Percentiles rank a stretch among this genome's conserved stretches.
Conservation (phyloP, 2,797 vertebrate genomes). For the Takifugu ocellatus region DNA sequence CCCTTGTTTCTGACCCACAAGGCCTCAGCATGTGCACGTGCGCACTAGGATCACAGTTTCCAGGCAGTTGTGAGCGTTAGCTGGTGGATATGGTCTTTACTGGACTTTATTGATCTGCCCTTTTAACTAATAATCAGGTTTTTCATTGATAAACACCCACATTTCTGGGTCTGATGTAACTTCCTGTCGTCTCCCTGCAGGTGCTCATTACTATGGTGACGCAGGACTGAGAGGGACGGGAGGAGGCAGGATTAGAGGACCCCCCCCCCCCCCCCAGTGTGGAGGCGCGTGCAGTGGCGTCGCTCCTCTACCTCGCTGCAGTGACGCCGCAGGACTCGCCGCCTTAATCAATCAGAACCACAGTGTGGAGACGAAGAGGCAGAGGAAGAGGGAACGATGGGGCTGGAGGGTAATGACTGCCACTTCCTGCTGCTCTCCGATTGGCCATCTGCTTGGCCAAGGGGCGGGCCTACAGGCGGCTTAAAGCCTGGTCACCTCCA, state of each 20-base stretch:
- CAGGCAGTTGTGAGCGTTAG: no score
- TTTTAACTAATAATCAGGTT: no score
- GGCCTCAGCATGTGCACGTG: neutral
- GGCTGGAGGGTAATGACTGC: slow-evolving; percentile 68
- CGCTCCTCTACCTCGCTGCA: slow-evolving; percentile 56
- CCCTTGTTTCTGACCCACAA: neutral
- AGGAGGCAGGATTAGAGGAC: slow-evolving; percentile 52
- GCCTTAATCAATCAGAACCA: slow-evolving; percentile 73
- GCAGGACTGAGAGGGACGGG: slow-evolving; percentile 46
- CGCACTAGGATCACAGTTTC: no score
- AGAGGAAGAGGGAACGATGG: slow-evolving; percentile 58
- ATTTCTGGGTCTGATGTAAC: no score
- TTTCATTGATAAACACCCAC: no score
- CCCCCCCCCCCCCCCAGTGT: neutral
- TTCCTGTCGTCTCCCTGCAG: slow-evolving; percentile 20
- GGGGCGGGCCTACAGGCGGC: slow-evolving; percentile 66
- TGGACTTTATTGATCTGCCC: no score
- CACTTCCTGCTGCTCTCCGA: slow-evolving; percentile 77
- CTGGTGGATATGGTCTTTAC: no score
- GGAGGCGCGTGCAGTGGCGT: slow-evolving; percentile 33
- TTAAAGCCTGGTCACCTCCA: slow-evolving; percentile 31
- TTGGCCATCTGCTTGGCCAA: slow-evolving; percentile 76
- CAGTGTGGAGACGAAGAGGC: slow-evolving; percentile 35
- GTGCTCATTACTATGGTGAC: slow-evolving; percentile 42
- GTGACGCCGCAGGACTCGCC: slow-evolving; percentile 70